A percentile compares a stretch with the other conserved stretches of the same genome.
Conservation (phyloP, 2,888 invertebrate genomes). For the Drosophila eohydei region DNA sequence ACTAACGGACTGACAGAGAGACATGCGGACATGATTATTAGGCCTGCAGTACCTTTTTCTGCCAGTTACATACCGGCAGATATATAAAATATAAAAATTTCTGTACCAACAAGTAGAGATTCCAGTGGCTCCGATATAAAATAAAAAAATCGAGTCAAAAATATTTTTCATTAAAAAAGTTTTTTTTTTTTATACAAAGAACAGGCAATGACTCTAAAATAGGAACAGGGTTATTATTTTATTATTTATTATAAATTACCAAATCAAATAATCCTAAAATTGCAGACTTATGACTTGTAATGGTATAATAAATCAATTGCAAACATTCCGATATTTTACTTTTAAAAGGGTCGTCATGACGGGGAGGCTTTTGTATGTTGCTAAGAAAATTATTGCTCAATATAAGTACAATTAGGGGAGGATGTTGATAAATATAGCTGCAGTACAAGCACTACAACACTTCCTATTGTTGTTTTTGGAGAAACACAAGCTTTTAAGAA, state of each 20-base stretch:
- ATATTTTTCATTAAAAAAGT: background rate
- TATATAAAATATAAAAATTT: too few relatives aligned
- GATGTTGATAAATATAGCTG: constrained; percentile 50
- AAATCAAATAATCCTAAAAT: constrained; percentile 42
- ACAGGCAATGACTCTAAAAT: background rate
- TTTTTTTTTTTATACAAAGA: too few relatives aligned
- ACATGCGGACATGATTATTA: too few relatives aligned
- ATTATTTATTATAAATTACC: constrained; percentile 28
- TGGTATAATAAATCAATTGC: constrained; percentile 63
- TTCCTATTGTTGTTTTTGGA: constrained; percentile 18
- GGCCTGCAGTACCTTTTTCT: too few relatives aligned
- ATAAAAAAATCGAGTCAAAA: too few relatives aligned
- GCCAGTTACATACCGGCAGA: too few relatives aligned
- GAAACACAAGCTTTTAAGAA: constrained; percentile 30
- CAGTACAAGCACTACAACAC: background rate
- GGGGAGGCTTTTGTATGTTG: constrained; percentile 47
- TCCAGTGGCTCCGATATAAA: too few relatives aligned
- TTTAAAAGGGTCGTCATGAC: constrained; percentile 69
- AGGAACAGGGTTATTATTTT: background rate
- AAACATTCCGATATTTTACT: constrained; percentile 27
- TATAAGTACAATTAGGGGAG: constrained; percentile 62
- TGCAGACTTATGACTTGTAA: constrained; percentile 58
- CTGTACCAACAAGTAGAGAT: too few relatives aligned
- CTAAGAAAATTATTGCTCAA: constrained; percentile 64
- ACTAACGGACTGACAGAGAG: too few relatives aligned